Evolutionary conservation across 2,888 invertebrate genomes (phyloP), one percentile per base, ranked within the genome.

Genomic region (Metacarcinus magister): DNA sequence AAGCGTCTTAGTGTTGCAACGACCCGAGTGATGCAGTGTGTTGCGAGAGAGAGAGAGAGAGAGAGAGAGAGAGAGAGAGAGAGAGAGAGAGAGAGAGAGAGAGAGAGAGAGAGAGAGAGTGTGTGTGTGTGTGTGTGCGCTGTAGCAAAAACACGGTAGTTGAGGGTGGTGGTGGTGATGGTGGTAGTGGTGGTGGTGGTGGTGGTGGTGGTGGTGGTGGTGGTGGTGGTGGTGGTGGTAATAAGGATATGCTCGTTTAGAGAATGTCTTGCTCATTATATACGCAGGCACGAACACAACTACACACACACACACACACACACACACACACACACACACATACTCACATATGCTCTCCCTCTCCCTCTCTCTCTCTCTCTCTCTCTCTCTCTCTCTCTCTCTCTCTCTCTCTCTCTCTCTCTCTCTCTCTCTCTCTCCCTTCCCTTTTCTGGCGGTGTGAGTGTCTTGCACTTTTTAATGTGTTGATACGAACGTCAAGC

Each of bases 271-370:
- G 5, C 23, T 60, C 60, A 60, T 60, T 28, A 28, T 16, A 90
- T 8, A 90, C 46, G 28, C 46, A 90, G 19, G 28, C 46, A 90
- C n/a, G 28, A 23, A 90, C 90, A 90, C 90, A 90, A 2, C 19
- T n/a, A 75, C 67, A 75, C 23, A 23, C 67, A 75, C 67, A 75
- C 67, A 60, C 93, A 44, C 28, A 92, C 93, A 93, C n/a, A 54
- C 54, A 93, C 48, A 93, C 54, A 93, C 93, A 93, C 93, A 93
- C 75, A 75, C 75, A 75, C 75, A 75, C 75, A 39, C 39, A 39
- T 39, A 39, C 39, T 39, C 39, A 39, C 39, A 39, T 39, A 39
- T 39, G 39, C 39, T 28, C 75, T 28, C 75, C 8, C 67, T n/a
- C 23, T 0, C 8, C 54, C 54, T 19, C 23, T 23, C 23, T 60